Percentiles rank a stretch among this genome's conserved stretches.
phyloP scores from a whole-genome alignment of 2,888 invertebrate genomes.

The Rugalucina vietnamica region DNA sequence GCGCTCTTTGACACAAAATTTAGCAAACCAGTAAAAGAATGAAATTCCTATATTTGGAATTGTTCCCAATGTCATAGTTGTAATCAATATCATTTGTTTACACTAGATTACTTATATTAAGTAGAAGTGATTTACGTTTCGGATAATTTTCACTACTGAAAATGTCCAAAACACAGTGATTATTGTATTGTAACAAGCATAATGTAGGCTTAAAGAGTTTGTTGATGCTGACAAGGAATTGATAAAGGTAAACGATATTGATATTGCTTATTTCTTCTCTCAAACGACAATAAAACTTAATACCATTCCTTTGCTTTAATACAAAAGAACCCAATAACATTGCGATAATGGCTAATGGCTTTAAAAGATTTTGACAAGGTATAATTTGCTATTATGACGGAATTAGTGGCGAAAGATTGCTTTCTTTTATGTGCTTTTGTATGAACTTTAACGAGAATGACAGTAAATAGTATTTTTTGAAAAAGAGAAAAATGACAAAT shows the following conservation, averaged over 20 bases:
- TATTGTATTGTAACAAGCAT: too few relatives aligned
- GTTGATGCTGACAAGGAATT: too few relatives aligned
- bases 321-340: background rate
- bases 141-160: background rate
- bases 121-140: background rate
- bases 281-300: too few relatives aligned
- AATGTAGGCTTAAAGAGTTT: too few relatives aligned
- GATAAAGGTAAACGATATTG: too few relatives aligned
- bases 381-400: background rate
- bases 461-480: background rate
- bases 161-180: background rate
- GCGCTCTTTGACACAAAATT: too few relatives aligned
- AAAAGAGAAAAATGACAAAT: background rate
- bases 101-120: background rate
- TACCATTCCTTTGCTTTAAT: background rate
- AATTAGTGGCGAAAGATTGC: background rate
- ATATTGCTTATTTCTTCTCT: too few relatives aligned
- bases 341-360: background rate
- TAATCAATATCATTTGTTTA: constrained; percentile 4
- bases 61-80: background rate
- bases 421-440: background rate
- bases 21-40: too few relatives aligned
- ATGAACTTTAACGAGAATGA: background rate
- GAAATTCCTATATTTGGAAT: too few relatives aligned
- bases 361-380: background rate